These are phyloP conservation scores for Xestobium rufovillosum DNA, from an alignment of 2,888 invertebrate species.

Conservation along the genomic window DNA sequence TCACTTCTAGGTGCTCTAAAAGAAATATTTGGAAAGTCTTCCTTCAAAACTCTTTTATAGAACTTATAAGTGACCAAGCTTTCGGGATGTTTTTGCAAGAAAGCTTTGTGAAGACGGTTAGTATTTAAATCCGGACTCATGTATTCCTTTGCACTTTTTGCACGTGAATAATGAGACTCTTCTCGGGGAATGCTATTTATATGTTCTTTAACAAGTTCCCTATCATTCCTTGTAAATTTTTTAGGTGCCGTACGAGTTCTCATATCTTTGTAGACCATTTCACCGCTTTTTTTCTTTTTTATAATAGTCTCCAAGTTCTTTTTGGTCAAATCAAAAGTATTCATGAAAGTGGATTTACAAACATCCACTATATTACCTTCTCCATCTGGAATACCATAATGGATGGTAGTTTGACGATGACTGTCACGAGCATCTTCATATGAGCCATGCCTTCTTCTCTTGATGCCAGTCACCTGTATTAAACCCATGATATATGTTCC, in stretches of 20 bases:
- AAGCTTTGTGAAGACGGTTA: conserved; percentile 18
- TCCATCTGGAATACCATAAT: conserved; percentile 18
- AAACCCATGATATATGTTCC: conserved; percentile 10
- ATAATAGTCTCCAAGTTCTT: conserved; percentile 16
- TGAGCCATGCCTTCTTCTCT: conserved; percentile 18
- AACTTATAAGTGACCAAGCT: conserved; percentile 19
- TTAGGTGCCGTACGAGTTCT: conserved; percentile 9
- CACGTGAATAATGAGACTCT: conserved; percentile 18
- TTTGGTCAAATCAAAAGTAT: conserved; percentile 18
- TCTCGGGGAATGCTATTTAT: conserved; percentile 21
- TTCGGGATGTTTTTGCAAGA: conserved; percentile 16
- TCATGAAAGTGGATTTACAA: conserved; percentile 14
- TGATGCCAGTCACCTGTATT: conserved; percentile 15
- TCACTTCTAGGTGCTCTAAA: conserved; percentile 17
- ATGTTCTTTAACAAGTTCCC: conserved; percentile 16
- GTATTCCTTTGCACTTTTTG: conserved; percentile 20
- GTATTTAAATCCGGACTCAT: conserved; percentile 23
- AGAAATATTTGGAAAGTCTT: conserved; percentile 19
- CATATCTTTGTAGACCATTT: conserved; percentile 17
- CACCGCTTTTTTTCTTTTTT: conserved; percentile 17
- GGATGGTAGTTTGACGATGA: conserved; percentile 19
- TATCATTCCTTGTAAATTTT: conserved; percentile 17
- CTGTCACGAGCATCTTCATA: conserved; percentile 17
- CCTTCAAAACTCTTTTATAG: conserved; percentile 15
- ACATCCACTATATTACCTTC: conserved; percentile 15